Base-by-base conservation (phyloP, 1,140 invertebrate species). In the Lethrus apterus region DNA sequence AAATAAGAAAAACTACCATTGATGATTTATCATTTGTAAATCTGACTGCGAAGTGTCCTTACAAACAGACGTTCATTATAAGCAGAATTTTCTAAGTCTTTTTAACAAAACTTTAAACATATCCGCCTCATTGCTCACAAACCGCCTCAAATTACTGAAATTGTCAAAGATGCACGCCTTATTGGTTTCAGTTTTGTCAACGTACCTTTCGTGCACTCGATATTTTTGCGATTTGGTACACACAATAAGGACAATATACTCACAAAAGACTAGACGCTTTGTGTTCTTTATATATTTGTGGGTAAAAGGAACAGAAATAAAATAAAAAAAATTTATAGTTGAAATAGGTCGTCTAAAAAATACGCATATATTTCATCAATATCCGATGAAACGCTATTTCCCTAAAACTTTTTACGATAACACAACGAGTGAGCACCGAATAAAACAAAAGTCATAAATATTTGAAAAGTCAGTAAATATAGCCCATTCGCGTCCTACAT, bases 11-110 rank as follows among this genome's bases (percentile, higher is more conserved):
- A 40, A 21, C 13, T 10, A 17, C 55, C 34, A 55, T 57, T 59
- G 29, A 46, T 40, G 51, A 46, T 58, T 58, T 58, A 58, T 60
- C 58, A 56, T 51, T 56, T 44, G 58, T 52, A 53, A 60, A 60
- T 56, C 50, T 52, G 40, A 9, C 41, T 31, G 29, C 14, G 24
- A 30, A 31, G 18, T 43, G 26, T 44, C 29, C 29, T 41, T 15
- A 17, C 21, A 19, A 40, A 21, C 20, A 40, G 36, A 40, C 18
- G 24, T n/a, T 40, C 36, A 7, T 8, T 10, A 34, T 8, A 7
- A 34, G 2, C n/a, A 8, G 32, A 11, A 34, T 17, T 34, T 34
- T 32, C 19, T 17, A 34, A 17, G 19, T 34, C 18, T 23, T 5
- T 15, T 2, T 4, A 4, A 21, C 17, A 11, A 40, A 40, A 40